These are phyloP conservation scores for Pteronura brasiliensis DNA, from an alignment of 2,113 vertebrate genomes.

Conservation along the genomic window DNA sequence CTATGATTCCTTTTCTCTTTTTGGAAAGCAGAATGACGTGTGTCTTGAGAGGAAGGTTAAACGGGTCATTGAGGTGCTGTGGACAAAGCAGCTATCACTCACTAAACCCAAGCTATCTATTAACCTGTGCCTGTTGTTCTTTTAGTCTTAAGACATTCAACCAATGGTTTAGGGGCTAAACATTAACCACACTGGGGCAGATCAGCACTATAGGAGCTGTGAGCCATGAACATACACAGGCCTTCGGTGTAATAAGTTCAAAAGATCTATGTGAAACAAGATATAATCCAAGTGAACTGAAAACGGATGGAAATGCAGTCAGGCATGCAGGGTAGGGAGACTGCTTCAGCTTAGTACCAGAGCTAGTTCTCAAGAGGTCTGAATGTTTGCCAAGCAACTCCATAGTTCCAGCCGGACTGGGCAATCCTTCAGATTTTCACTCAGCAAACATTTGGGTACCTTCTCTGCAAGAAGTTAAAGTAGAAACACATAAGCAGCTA, in stretches of 20 bases:
- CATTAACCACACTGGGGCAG: neutral
- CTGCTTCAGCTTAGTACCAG: neutral
- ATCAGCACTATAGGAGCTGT: neutral
- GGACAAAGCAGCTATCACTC: neutral
- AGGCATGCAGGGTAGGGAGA: neutral
- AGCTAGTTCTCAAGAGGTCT: neutral
- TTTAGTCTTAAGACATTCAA: slow-evolving; percentile 5
- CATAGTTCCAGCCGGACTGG: neutral
- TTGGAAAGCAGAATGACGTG: neutral
- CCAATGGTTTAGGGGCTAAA: neutral
- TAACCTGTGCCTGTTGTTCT: neutral
- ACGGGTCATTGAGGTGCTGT: neutral
- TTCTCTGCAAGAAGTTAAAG: neutral
- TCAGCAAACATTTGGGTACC: neutral
- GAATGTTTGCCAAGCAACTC: neutral
- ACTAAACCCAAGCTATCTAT: neutral
- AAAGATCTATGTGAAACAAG: slow-evolving; percentile 25
- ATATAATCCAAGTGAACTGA: neutral
- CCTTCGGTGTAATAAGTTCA: neutral
- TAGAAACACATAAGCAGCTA: no score
- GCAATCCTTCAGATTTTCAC: neutral
- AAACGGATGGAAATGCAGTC: neutral
- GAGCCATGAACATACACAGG: slow-evolving; percentile 1
- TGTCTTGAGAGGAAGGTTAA: neutral
- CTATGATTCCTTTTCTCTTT: neutral